A percentile compares a stretch with the other conserved stretches of the same genome.
These are phyloP conservation scores for Tragelaphus buxtoni DNA, from an alignment of 2,113 vertebrate genomes.

Conservation along the genomic window DNA sequence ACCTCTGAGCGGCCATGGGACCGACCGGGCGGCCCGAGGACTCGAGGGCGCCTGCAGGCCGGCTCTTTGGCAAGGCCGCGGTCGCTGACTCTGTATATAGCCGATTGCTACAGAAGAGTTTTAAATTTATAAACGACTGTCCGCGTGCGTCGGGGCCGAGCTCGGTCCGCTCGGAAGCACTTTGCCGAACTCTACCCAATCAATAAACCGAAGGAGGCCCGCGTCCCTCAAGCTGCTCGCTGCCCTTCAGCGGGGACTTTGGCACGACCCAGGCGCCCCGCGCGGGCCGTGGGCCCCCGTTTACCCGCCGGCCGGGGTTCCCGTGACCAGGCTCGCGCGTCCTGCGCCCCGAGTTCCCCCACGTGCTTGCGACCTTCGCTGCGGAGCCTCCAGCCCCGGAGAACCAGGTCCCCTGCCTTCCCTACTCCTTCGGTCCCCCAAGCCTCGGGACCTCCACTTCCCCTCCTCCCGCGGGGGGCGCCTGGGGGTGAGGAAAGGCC, in stretches of 20 bases:
- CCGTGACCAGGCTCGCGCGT: neutral
- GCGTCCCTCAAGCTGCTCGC: neutral
- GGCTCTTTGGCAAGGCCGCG: neutral
- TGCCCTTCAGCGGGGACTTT: neutral
- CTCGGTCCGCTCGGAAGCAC: neutral
- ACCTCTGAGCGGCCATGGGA: conserved; percentile 83
- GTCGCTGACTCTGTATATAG: neutral
- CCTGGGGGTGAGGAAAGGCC: neutral
- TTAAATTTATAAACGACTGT: neutral
- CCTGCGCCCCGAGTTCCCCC: too few species aligned
- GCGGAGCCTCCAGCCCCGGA: neutral
- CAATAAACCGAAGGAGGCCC: conserved; percentile 56
- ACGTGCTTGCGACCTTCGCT: accelerated
- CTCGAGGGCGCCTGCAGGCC: neutral
- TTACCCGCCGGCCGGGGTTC: neutral
- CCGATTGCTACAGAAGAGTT: neutral
- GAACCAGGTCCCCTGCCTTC: neutral
- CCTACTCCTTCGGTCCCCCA: accelerated
- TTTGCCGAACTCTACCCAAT: conserved; percentile 2
- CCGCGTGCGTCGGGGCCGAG: neutral
- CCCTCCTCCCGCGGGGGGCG: accelerated
- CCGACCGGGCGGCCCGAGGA: neutral
- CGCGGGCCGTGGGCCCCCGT: neutral
- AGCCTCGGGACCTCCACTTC: neutral
- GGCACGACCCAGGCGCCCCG: neutral